Evolutionary conservation across 2,797 vertebrate genomes (phyloP).

Genomic region (Neomorphus geoffroyi): DNA sequence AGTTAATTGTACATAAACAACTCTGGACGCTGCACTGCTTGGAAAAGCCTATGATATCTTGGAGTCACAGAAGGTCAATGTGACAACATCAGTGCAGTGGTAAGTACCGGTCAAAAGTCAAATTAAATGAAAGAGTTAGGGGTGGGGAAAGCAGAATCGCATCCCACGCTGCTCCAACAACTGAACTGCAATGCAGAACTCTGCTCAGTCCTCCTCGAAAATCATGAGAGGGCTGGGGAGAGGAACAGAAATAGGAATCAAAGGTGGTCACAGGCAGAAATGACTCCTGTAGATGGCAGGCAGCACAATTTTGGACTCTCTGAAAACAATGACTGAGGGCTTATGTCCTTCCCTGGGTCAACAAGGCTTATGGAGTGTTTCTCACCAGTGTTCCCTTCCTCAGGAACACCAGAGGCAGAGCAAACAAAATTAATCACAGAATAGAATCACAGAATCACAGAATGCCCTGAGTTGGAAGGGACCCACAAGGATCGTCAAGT

Average conservation of each 20-base stretch:
- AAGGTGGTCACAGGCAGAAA: neutral
- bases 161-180: neutral
- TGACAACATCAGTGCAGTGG: neutral
- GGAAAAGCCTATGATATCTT: neutral
- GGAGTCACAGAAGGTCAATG: neutral
- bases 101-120: neutral
- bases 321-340: neutral
- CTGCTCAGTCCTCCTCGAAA: neutral
- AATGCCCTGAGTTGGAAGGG: too few relatives aligned
- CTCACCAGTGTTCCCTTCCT: neutral
- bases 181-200: neutral
- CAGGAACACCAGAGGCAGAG: neutral
- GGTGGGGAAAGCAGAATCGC: neutral
- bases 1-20: neutral
- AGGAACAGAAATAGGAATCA: conserved; percentile 4
- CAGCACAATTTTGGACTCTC: neutral
- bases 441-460: too few relatives aligned
- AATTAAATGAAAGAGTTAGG: neutral
- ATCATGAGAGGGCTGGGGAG: neutral
- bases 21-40: accelerated
- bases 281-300: conserved; percentile 11
- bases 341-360: neutral
- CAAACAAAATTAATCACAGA: too few relatives aligned
- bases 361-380: neutral
- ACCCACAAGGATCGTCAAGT: too few relatives aligned